These are phyloP conservation scores for Passerina amoena DNA, from an alignment of 2,113 vertebrate genomes.

Conservation along the genomic window DNA sequence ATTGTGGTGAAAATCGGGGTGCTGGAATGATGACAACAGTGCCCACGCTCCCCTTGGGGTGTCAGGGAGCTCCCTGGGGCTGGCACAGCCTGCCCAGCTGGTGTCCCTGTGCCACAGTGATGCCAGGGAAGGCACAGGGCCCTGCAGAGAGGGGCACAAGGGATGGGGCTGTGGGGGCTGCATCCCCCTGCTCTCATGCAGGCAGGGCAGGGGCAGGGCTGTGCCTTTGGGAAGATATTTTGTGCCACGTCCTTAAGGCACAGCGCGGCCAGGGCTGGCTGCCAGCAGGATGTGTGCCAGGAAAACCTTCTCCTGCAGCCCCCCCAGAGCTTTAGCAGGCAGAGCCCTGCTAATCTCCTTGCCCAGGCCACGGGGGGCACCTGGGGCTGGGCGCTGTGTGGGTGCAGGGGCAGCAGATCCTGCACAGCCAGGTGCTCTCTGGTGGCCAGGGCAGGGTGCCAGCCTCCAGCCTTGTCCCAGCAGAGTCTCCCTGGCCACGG, in stretches of 20 bases:
- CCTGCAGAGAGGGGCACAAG: neutral
- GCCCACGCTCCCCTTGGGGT: rapidly evolving
- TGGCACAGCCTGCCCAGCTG: rapidly evolving
- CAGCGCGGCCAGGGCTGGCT: neutral
- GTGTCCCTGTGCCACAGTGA: rapidly evolving
- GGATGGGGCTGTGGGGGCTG: neutral
- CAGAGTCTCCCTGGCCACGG: rapidly evolving
- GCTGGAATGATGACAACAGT: too few relatives aligned
- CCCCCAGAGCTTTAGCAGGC: neutral
- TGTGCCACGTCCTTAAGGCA: neutral
- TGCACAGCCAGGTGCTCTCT: neutral
- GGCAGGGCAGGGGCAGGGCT: neutral
- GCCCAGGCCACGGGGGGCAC: neutral
- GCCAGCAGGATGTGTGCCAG: neutral
- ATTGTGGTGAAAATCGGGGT: neutral
- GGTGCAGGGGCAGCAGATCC: neutral
- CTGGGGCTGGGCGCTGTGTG: neutral
- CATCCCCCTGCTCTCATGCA: neutral
- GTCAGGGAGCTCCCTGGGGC: neutral
- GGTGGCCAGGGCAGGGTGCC: neutral
- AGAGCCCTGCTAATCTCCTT: neutral
- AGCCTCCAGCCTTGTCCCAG: neutral
- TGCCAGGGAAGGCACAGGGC: neutral
- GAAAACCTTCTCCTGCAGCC: neutral
- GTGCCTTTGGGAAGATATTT: neutral